phyloP scores from a whole-genome alignment of 1,140 invertebrate genomes.

The Papilio dardanus region DNA sequence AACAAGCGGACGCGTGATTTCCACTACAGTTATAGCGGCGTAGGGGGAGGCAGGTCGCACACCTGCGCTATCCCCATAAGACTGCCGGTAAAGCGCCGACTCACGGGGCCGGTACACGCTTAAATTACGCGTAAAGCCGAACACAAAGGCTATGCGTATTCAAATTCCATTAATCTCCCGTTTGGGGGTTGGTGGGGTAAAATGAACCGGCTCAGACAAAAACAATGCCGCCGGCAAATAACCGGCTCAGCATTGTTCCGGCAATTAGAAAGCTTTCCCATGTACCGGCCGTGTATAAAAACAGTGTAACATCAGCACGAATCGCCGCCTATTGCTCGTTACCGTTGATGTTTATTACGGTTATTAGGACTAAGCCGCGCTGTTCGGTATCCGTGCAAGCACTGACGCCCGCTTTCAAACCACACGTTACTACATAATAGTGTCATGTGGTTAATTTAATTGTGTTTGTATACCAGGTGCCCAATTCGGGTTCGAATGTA shows the following conservation, averaged over 20 bases:
- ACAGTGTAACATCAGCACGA: slow-evolving; percentile 81
- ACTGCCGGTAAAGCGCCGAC: slow-evolving; percentile 70
- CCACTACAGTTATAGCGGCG: slow-evolving; percentile 53
- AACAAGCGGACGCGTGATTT: slow-evolving; percentile 63
- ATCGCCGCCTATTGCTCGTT: slow-evolving; percentile 81
- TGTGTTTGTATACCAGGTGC: background rate
- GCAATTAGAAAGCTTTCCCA: slow-evolving; percentile 82
- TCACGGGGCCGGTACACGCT: slow-evolving; percentile 74
- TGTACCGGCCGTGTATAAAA: slow-evolving; percentile 81
- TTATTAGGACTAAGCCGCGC: slow-evolving; percentile 79
- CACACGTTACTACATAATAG: slow-evolving; percentile 1
- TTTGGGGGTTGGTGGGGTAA: slow-evolving; percentile 73
- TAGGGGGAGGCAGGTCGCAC: slow-evolving; percentile 51
- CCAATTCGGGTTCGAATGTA: background rate
- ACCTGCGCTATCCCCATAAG: slow-evolving; percentile 71
- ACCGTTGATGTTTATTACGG: slow-evolving; percentile 81
- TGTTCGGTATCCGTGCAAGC: slow-evolving; percentile 74
- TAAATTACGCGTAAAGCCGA: slow-evolving; percentile 81
- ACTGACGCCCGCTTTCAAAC: slow-evolving; percentile 40
- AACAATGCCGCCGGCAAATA: slow-evolving; percentile 81
- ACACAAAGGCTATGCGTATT: slow-evolving; percentile 82
- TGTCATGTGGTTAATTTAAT: slow-evolving; percentile 27
- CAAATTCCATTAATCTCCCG: slow-evolving; percentile 82
- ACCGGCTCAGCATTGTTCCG: slow-evolving; percentile 82
- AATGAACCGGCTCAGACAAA: slow-evolving; percentile 81